Base-by-base conservation (phyloP, 1,140 invertebrate species). In the Plectus sambesii region DNA sequence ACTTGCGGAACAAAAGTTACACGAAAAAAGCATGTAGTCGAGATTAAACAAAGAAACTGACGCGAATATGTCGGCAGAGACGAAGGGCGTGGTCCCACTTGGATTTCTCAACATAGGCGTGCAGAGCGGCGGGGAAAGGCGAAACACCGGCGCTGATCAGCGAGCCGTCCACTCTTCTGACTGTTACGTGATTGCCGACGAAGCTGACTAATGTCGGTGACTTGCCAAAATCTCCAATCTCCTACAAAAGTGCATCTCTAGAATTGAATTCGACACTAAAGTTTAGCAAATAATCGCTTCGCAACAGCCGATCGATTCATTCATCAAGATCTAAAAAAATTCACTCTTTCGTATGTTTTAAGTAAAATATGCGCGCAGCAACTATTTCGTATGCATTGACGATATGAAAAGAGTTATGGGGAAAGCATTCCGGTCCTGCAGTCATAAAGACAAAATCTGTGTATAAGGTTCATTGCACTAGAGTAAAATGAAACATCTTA, bases 71-170 rank as follows among this genome's bases (percentile, higher is more conserved):
- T 64, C 80, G 75, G 72, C 80, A 89, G 19, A 87, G 71, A 46
- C 80, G 76, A 8, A 85, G 70, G 5, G 82, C 83, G 61, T 86
- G 82, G 33, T 79, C 76, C 81, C 83, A 86, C 54, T 77, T 76
- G 39, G 74, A 76, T 15, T 76, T 71, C 23, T 76, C 70, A 27
- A 80, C 74, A 63, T 80, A 79, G 43, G 72, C 70, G 56, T 83
- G 78, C 5, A 84, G 73, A 36, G 78, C 76, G 3, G 75, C 73
- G 12, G 79, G 76, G 64, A 81, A 82, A 1, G 81, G 79, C 22
- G 81, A 79, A 44, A 83, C 76, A 3, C 75, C 72, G 15, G 74
- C 73, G 40, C 74, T 74, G 0, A 84, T 72, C 12, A 81, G 63
- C 25, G 82, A 78, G 38, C 81, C 79, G 70, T 85, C 80, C 46